phyloP scores from a whole-genome alignment of 1,140 invertebrate genomes.

The Whitmania pigra region DNA sequence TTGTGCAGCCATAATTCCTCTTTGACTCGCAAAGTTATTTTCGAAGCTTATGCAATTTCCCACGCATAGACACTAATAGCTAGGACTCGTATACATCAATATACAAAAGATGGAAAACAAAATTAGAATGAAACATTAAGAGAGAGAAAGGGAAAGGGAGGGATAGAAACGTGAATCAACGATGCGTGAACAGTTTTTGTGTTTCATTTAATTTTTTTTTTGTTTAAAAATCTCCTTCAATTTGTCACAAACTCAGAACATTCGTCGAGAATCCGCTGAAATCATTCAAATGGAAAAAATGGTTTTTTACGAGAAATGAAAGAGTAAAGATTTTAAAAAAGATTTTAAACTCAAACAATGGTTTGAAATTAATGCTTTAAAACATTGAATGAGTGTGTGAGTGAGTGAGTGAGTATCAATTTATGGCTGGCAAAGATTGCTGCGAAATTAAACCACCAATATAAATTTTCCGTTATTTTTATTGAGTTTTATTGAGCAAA shows the following conservation, averaged over 20 bases:
- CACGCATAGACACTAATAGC: no score
- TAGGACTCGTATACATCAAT: no score
- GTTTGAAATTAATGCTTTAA: not conserved
- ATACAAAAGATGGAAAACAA: no score
- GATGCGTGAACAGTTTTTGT: no score
- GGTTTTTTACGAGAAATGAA: not conserved
- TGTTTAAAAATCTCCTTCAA: not conserved
- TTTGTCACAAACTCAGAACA: not conserved
- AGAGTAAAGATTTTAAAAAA: not conserved
- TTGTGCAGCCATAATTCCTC: no score
- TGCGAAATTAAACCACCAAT: not conserved
- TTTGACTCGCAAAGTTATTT: no score
- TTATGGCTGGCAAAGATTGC: not conserved
- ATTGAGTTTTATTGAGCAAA: not conserved
- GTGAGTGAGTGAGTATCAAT: not conserved
- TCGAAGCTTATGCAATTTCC: no score
- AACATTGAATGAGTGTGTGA: not conserved
- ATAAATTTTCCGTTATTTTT: not conserved
- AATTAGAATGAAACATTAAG: no score
- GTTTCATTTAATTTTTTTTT: not conserved
- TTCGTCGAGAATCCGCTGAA: not conserved
- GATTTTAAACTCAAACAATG: no score
- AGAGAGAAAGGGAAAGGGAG: no score
- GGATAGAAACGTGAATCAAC: no score
- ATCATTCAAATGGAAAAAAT: not conserved